Base-by-base conservation (phyloP, 2,113 vertebrate species). In the Triplophysa siluroides region DNA sequence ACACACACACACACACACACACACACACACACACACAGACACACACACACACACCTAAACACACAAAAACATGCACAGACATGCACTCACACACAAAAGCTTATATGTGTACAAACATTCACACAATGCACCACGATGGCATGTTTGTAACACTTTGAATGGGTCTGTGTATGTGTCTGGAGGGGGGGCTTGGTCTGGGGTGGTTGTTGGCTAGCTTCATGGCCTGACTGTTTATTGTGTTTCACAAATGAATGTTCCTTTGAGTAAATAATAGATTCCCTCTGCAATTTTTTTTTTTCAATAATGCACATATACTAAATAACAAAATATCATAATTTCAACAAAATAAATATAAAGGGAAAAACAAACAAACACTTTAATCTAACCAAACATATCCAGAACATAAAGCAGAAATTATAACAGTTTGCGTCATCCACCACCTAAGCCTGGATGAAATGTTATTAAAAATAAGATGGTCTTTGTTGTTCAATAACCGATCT, bases 41-140 rank as follows among this genome's bases (percentile, higher is more conserved):
- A 65, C 24, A 23, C 65, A 67, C 64, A 50, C 62, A 50, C 60
- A 41, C 45, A 38, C 33, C n/a, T n/a, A n/a, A 24, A 24, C 60
- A 50, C 72, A 70, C 56, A 23, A 68, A 67, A 10, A 52, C 54
- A 61, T 38, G 83, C 75, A 83, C 84, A 85, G 82, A 83, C 82
- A 65, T 38, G 29, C 65, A 67, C 64, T 61, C 62, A 50, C 60
- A 41, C 45, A 38, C 33, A 38, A 7, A 38, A 58, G 41, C 41
- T 10, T 62, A 45, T 11, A 13, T 65, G 45, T 66, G 86, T 88
- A 88, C 87, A 83, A 83, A 52, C 45, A 87, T 76, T 84, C 79
- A 61, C 66, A 73, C 79, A 74, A 41, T 23, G 4, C 76, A 70
- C 14, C 26, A 18, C 18, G 24, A 81, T 78, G 69, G 74, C 79